Evolutionary conservation across 1,140 invertebrate species (phyloP).

Genomic region (Hylaeus volcanicus): DNA sequence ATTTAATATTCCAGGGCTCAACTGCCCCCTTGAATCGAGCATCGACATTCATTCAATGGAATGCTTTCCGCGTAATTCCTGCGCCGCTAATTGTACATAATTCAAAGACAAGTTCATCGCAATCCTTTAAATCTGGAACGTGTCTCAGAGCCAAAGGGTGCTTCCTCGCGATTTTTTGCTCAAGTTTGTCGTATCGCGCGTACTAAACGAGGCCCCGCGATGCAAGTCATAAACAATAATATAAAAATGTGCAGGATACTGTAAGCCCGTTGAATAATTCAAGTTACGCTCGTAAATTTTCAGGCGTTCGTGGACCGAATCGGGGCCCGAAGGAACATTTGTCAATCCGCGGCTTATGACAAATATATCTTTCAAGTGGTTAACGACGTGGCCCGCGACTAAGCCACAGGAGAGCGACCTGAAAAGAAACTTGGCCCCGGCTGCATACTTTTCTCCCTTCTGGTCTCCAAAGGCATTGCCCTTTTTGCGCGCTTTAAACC

Average conservation of each 20-base stretch:
- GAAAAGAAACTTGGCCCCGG: slow-evolving; percentile 37
- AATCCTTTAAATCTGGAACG: slow-evolving; percentile 16
- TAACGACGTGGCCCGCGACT: slow-evolving; percentile 24
- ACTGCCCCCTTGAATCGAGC: no score
- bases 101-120: slow-evolving; percentile 12
- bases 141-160: neutral
- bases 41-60: neutral
- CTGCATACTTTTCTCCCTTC: slow-evolving; percentile 42
- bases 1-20: no score
- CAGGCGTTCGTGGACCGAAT: slow-evolving; percentile 21
- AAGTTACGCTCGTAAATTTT: slow-evolving; percentile 46
- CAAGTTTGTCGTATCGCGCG: slow-evolving; percentile 16
- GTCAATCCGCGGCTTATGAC: slow-evolving; percentile 50
- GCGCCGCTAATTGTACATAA: slow-evolving; percentile 5
- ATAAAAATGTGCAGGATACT: slow-evolving; percentile 52
- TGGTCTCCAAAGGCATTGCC: slow-evolving; percentile 39
- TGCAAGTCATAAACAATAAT: slow-evolving; percentile 42
- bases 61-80: neutral
- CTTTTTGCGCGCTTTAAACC: slow-evolving; percentile 55
- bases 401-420: slow-evolving; percentile 42
- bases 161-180: slow-evolving; percentile 2
- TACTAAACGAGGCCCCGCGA: neutral
- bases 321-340: slow-evolving; percentile 39
- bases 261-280: slow-evolving; percentile 49
- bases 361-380: slow-evolving; percentile 42